Conservation (phyloP, 92 coral and sea anemone genomes). For the Epizoanthus ramosus region DNA sequence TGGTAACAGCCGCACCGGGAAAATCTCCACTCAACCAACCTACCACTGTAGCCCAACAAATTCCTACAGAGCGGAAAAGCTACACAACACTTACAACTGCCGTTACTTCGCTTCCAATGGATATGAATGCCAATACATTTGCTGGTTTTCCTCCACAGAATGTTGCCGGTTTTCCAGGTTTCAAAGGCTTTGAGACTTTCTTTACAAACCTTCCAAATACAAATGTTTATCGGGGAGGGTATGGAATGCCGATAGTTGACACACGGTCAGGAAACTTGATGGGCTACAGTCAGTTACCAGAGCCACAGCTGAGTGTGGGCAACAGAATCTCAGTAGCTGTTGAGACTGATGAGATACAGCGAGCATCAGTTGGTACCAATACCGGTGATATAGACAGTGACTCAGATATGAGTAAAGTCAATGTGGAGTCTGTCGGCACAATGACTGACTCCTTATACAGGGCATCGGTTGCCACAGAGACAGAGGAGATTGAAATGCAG, state of each 20-base stretch:
- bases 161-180: constrained; percentile 31
- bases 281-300: constrained; percentile 41
- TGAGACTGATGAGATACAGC: constrained; percentile 74
- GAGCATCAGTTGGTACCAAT: constrained; percentile 78
- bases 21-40: constrained; percentile 35
- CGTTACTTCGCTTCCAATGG: constrained; percentile 25
- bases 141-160: constrained; percentile 32
- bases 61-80: constrained; percentile 26
- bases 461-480: constrained; percentile 76
- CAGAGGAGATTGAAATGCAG: constrained; percentile 23
- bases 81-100: constrained; percentile 37
- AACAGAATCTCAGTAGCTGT: constrained; percentile 71
- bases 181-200: constrained; percentile 40
- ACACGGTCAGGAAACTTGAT: constrained; percentile 37
- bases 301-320: constrained; percentile 34
- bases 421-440: constrained; percentile 74
- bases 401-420: constrained; percentile 31
- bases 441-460: constrained; percentile 86
- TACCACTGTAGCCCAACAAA: constrained; percentile 12
- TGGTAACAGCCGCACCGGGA: constrained; percentile 3
- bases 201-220: constrained; percentile 40
- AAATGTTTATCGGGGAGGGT: constrained; percentile 36
- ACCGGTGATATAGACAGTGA: constrained; percentile 59
- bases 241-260: constrained; percentile 44
- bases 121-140: constrained; percentile 39